Percentiles rank a stretch among this genome's conserved stretches.
phyloP scores from a whole-genome alignment of 2,797 vertebrate genomes.

The Acridotheres tristis region DNA sequence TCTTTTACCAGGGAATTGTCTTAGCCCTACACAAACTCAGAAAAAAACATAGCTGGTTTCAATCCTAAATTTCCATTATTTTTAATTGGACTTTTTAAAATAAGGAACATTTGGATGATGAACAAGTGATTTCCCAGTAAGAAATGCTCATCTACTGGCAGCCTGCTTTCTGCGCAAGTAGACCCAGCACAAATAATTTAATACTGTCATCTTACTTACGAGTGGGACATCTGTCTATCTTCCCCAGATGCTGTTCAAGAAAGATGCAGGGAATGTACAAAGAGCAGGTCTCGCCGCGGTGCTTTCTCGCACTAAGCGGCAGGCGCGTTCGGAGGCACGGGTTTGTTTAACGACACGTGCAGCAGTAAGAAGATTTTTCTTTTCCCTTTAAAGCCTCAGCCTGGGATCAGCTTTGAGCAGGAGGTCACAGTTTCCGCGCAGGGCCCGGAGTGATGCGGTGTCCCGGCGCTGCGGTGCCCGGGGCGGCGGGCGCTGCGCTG shows the following conservation, averaged over 20 bases:
- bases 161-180: neutral
- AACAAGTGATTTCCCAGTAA: neutral
- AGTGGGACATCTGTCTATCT: neutral
- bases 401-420: neutral
- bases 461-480: neutral
- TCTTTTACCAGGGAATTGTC: neutral
- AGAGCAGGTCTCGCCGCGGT: no score
- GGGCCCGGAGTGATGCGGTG: no score
- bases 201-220: neutral
- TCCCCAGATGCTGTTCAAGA: neutral
- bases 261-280: rapidly evolving
- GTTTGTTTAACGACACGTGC: neutral
- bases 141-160: neutral
- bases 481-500: neutral
- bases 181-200: neutral
- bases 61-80: neutral
- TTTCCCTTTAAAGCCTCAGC: neutral
- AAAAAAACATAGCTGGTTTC: neutral
- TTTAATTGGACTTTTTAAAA: neutral
- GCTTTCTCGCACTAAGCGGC: neutral
- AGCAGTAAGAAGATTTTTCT: neutral
- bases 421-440: rapidly evolving
- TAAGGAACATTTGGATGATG: neutral
- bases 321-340: rapidly evolving
- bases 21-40: neutral